A percentile compares a stretch with the other conserved stretches of the same genome.
Evolutionary conservation across 2,797 vertebrate genomes (phyloP).

Genomic region (Lophura swinhoii): DNA sequence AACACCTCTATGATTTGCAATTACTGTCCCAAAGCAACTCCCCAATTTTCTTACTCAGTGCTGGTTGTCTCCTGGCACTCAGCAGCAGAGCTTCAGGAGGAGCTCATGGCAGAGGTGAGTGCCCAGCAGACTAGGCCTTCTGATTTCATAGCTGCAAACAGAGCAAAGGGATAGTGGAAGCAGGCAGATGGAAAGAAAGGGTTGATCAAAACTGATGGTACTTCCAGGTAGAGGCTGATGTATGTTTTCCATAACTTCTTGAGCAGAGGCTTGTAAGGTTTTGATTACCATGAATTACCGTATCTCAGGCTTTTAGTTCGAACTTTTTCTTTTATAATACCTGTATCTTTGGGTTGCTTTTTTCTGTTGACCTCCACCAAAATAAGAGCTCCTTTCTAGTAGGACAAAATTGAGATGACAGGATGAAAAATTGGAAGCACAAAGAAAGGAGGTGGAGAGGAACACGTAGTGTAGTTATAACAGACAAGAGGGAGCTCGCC

Average conservation of each 20-base stretch:
- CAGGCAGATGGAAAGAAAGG: not conserved
- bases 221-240: not conserved
- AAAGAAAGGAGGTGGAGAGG: too few species aligned
- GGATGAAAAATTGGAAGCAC: not conserved
- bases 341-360: too few species aligned
- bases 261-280: not conserved
- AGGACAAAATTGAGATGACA: not conserved
- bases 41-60: too few species aligned
- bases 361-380: not conserved
- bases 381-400: not conserved
- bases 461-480: not conserved
- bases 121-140: fast-evolving
- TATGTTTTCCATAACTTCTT: not conserved
- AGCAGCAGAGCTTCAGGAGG: not conserved
- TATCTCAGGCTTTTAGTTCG: not conserved
- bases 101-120: fast-evolving
- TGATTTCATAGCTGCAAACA: not conserved
- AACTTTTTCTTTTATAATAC: not conserved
- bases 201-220: not conserved
- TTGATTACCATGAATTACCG: not conserved
- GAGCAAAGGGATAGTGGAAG: not conserved
- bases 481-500: not conserved
- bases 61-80: not conserved
- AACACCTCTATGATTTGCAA: not conserved
- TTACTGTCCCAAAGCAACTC: not conserved